Percentiles rank a stretch among this genome's conserved stretches.
phyloP scores from a whole-genome alignment of 64 coral and sea anemone genomes.

The Dendronephthya gigantea region DNA sequence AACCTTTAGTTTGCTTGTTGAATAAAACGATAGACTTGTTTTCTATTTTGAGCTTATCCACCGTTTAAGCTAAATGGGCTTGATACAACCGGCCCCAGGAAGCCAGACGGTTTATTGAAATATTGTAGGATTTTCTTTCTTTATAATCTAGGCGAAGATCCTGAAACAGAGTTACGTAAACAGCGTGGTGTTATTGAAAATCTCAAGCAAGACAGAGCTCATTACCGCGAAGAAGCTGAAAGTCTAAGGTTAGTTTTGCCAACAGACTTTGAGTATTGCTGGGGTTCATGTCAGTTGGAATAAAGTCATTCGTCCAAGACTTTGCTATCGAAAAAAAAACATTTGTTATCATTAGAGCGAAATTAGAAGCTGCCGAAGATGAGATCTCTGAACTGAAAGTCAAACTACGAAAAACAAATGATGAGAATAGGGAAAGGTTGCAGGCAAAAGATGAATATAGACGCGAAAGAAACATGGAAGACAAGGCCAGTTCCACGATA shows the following conservation, averaged over 20 bases:
- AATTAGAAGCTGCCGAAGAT: not conserved
- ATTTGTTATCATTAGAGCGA: not conserved
- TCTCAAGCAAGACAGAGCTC: not conserved
- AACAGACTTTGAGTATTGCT: not conserved
- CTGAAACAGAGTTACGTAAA: not conserved
- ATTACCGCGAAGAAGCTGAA: not conserved
- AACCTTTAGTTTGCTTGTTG: too few relatives aligned
- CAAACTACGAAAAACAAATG: not conserved
- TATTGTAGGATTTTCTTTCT: not conserved
- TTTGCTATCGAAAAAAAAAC: not conserved
- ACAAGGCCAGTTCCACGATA: not conserved
- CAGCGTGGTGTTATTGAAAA: constrained; percentile 7
- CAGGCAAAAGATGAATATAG: too few relatives aligned
- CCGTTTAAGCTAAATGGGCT: too few relatives aligned
- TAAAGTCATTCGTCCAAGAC: too few relatives aligned
- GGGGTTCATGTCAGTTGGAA: not conserved
- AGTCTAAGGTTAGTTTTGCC: not conserved
- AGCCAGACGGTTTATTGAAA: too few relatives aligned
- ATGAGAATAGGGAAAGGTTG: not conserved
- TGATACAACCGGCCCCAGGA: too few relatives aligned
- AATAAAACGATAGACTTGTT: too few relatives aligned
- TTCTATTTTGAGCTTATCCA: too few relatives aligned
- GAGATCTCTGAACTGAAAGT: not conserved
- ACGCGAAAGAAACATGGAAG: not conserved
- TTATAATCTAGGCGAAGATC: not conserved